These are phyloP conservation scores for Neogobius melanostomus DNA, from an alignment of 2,113 vertebrate genomes.

Conservation along the genomic window DNA sequence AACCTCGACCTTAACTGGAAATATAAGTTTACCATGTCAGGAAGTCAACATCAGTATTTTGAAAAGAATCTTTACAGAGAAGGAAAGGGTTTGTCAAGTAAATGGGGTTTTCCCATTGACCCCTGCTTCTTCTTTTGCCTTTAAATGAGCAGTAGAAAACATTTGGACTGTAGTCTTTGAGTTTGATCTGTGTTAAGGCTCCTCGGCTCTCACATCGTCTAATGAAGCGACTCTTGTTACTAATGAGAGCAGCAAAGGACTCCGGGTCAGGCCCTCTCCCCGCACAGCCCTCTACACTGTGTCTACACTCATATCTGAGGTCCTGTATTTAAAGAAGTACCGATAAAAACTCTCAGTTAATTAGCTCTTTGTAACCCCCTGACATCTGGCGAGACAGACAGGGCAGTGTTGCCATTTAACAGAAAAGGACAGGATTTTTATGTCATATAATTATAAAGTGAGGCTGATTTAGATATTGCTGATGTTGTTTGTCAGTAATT, in stretches of 20 bases:
- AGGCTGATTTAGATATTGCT: not conserved
- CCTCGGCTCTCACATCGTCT: conserved; percentile 53
- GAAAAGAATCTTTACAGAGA: not conserved
- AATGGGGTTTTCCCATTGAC: not conserved
- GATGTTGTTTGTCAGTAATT: not conserved
- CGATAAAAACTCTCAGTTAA: conserved; percentile 49
- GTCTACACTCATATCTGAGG: conserved; percentile 36
- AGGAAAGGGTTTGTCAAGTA: not conserved
- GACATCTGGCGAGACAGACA: conserved; percentile 17
- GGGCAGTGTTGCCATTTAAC: conserved; percentile 20
- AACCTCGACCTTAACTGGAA: no score
- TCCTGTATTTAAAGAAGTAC: conserved; percentile 18
- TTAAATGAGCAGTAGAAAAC: conserved; percentile 23
- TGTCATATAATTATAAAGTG: conserved; percentile 1
- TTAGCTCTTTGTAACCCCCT: conserved; percentile 55
- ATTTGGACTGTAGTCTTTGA: conserved; percentile 20
- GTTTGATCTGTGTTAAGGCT: conserved; percentile 47
- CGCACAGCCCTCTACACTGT: conserved; percentile 3
- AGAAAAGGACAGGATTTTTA: conserved; percentile 1
- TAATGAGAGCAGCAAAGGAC: conserved; percentile 67
- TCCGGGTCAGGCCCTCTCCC: conserved; percentile 41
- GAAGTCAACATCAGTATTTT: no score
- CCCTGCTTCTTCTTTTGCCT: conserved; percentile 2
- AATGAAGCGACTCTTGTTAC: conserved; percentile 67
- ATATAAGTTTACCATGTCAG: no score